Percentiles rank a stretch among this genome's conserved stretches.
phyloP scores from a whole-genome alignment of 2,888 invertebrate species.

The Drosophila neonasuta region DNA sequence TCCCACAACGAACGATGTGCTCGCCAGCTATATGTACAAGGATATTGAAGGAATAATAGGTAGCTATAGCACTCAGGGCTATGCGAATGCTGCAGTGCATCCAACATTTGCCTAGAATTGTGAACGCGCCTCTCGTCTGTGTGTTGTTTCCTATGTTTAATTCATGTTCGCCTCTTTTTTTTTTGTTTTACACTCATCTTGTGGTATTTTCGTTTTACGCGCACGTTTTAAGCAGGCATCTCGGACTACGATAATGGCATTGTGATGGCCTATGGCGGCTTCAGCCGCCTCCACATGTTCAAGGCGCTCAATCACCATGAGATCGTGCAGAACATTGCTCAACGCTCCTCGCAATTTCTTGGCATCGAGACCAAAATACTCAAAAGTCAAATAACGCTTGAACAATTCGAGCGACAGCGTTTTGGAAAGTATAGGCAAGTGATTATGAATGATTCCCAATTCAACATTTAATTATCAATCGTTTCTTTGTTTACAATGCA shows the following conservation, averaged over 20 bases:
- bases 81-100: conserved; percentile 1
- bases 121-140: conserved; percentile 15
- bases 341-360: conserved; percentile 90
- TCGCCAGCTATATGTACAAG: conserved; percentile 93
- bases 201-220: conserved; percentile 68
- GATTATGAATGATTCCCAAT: neutral
- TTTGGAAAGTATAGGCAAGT: conserved; percentile 94
- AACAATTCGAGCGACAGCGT: conserved; percentile 93
- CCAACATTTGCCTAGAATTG: conserved; percentile 20
- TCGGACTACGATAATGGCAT: conserved; percentile 96
- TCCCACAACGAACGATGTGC: conserved; percentile 90
- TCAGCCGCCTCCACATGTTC: conserved; percentile 95
- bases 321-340: conserved; percentile 92
- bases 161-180: conserved; percentile 54
- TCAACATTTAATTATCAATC: neutral
- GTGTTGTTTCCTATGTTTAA: conserved; percentile 50
- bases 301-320: conserved; percentile 92
- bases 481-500: conserved; percentile 82
- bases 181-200: conserved; percentile 50
- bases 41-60: conserved; percentile 90
- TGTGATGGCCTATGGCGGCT: conserved; percentile 94
- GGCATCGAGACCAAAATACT: conserved; percentile 92
- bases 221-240: conserved; percentile 85
- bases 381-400: conserved; percentile 91
- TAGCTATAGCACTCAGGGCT: conserved; percentile 64